Evolutionary conservation across 1,140 invertebrate genomes (phyloP), one percentile per base, ranked within the genome.

Genomic region (Mycetomoellerius zeteki): DNA sequence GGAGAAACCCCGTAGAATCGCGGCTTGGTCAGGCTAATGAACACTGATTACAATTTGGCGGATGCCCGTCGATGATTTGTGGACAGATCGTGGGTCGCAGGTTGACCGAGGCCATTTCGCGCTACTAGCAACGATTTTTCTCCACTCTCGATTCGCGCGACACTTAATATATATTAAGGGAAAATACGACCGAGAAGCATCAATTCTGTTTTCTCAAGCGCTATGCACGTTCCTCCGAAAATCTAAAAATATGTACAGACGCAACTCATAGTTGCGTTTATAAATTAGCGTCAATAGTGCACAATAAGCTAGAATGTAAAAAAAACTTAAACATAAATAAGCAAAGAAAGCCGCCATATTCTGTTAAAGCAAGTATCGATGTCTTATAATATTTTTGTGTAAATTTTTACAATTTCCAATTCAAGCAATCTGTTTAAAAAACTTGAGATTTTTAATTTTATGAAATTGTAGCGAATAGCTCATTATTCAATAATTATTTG

Each of bases 31-130:
- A 89, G 90, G 75, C 92, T 95, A 95, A 95, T 95, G 93, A 95
- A 95, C 94, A 95, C 94, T 95, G 94, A 95, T 95, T 95, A 94
- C 93, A 91, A 91, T 93, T 94, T 91, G 90, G 86, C 90, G 86
- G 90, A 92, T 88, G 87, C 85, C 91, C 89, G 89, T 92, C 88
- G 92, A 93, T 94, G 93, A 94, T 94, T 94, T 94, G 92, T 93
- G 89, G 88, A 80, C 89, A 89, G 90, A 90, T 91, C 86, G 76
- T 81, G 50, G 47, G 7, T 47, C 47, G 64, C 65, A 47, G 67
- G 50, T 80, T 37, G 33, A 3, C 64, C 4, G 52, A 56, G 27
- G 37, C 19, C 30, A 54, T 87, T 76, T 60, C 50, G 71, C 54
- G 37, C 37, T 69, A 50, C 33, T 19, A 37, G 21, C 24, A 60